A percentile compares a stretch with the other conserved stretches of the same genome.
Evolutionary conservation across 2,113 vertebrate species (phyloP).

Genomic region (Tragelaphus scriptus): DNA sequence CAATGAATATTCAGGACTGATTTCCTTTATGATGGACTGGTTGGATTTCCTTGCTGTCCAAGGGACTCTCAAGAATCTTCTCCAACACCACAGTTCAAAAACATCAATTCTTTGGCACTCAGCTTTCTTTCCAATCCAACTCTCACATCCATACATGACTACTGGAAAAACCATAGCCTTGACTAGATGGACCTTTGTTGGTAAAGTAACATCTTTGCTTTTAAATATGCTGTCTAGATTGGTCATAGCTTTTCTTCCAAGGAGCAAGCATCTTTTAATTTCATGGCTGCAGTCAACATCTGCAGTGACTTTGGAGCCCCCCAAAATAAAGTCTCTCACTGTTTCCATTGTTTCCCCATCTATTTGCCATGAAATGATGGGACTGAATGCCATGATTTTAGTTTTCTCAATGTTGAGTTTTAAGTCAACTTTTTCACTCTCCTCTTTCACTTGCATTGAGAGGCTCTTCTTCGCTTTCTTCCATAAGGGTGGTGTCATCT

Average conservation of each 20-base stretch:
- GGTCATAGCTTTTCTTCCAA: background rate
- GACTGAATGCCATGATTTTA: fast-evolving
- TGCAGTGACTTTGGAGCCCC: background rate
- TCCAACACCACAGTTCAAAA: background rate
- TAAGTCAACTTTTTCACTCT: background rate
- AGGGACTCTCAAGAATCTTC: background rate
- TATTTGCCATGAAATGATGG: background rate
- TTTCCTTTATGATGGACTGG: background rate
- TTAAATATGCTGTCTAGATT: background rate
- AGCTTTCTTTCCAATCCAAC: background rate
- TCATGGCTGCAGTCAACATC: background rate
- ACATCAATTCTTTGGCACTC: background rate
- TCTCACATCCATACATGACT: background rate
- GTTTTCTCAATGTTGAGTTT: background rate
- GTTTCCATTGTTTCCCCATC: background rate
- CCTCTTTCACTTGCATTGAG: background rate
- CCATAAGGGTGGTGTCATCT: background rate
- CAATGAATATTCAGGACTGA: background rate
- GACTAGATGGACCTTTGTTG: background rate
- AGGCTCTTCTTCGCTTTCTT: background rate
- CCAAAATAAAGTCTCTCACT: background rate
- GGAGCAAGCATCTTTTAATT: background rate
- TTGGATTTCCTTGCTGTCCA: background rate
- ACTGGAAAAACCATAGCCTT: background rate
- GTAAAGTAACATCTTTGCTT: background rate